Evolutionary conservation across 2,797 vertebrate species (phyloP), one percentile per base, ranked within the genome.

Genomic region (Sebastes vulpes): DNA sequence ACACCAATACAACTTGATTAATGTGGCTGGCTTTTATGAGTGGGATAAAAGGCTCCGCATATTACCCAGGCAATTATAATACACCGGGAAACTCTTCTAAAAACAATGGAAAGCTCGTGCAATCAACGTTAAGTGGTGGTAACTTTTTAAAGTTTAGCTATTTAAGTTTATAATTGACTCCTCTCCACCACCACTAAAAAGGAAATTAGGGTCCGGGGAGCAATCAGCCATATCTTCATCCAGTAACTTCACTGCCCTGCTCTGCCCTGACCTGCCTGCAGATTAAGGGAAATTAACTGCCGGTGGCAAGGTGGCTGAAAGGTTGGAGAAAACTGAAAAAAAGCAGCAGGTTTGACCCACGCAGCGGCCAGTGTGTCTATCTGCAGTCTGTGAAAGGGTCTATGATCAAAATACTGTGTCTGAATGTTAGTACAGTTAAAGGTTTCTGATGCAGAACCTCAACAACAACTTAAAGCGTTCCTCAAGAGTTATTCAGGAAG

Each of bases 21-120:
- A 93, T 89, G 82, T 14, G 69, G 82, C 61, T 20, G 77, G 61
- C 61, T 89, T 92, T 87, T 89, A 88, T 74, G 80, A 80, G 85
- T 53, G 1, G 75, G 78, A 90, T 91, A 83, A 90, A 91, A 86
- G 56, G 73, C 72, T 69, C 67, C 26, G 80, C 67, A 74, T 85
- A 88, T 91, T 86, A 90, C 72, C 6, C n/a, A 92, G 77, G 77
- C 79, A 88, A 91, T 92, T 92, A 91, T 84, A 81, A 87, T 72
- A 66, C 73, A 69, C 16, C 58, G 10, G 65, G 59, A 83, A 83
- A 90, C 67, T 78, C 74, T 65, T 67, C 32, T 18, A 67, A 87
- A 92, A 86, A 85, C 81, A 79, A 84, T 73, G 31, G 48, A 83
- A 88, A 80, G 66, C 83, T 77, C 8, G 5, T 38, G 81, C 83